phyloP scores from a whole-genome alignment of 2,797 vertebrate species.

The Mycteria americana region DNA sequence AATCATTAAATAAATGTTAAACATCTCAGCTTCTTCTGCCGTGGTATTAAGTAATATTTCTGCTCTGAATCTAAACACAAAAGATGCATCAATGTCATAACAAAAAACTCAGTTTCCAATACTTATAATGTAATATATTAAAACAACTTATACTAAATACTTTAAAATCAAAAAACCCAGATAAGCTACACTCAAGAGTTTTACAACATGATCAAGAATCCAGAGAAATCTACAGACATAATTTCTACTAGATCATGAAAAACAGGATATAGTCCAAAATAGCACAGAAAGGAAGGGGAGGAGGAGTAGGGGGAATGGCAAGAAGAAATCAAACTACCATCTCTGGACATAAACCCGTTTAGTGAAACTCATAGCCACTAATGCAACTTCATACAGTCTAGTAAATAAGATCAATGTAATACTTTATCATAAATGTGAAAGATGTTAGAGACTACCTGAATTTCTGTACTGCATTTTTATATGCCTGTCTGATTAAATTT shows the following conservation, averaged over 20 bases:
- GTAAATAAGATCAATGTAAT: background rate
- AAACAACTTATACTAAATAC: background rate
- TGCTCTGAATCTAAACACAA: background rate
- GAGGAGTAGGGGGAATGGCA: background rate
- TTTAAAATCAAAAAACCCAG: background rate
- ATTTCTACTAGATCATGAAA: background rate
- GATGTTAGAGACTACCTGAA: background rate
- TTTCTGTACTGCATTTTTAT: background rate
- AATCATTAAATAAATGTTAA: background rate
- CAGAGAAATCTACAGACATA: background rate
- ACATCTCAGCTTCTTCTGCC: background rate
- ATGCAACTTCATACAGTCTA: background rate
- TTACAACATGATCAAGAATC: background rate
- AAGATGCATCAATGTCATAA: background rate
- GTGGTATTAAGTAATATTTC: background rate
- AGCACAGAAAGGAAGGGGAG: background rate
- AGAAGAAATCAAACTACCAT: background rate
- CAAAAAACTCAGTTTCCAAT: background rate
- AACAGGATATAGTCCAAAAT: background rate
- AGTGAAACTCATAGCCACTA: background rate
- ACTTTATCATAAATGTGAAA: background rate
- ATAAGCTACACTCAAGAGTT: background rate
- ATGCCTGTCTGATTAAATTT: background rate
- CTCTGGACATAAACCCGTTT: background rate
- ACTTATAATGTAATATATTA: background rate